Evolutionary conservation across 2,113 vertebrate species (phyloP), one percentile per base, ranked within the genome.

Genomic region (Catharus fuscescens): DNA sequence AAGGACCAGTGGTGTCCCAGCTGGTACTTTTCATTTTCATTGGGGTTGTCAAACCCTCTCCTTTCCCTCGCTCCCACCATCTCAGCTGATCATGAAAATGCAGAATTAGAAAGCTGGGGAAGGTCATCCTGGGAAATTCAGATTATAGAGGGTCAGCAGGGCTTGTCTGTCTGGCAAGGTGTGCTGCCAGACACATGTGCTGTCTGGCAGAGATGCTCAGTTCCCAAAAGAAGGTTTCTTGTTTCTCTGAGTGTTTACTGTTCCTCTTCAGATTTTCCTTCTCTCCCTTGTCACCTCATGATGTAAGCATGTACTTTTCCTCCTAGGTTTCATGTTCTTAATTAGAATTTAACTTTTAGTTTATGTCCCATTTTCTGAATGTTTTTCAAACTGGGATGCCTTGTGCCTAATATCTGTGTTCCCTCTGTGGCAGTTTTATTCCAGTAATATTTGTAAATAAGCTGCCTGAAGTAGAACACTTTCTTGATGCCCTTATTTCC

Each of bases 21-120:
- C 15, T 80, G 44, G 21, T 31, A 38, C n/a, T 70, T 67, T 36
- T 25, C 4, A 6, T 61, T 86, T 67, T 78, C 53, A 31, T 4
- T 54, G 40, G n/a, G 17, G 57, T 70, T n/a, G 62, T 57, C 32
- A 65, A 12, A 24, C 29, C 11, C 3, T 26, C 14, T 56, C 9
- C 10, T 34, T 12, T 7, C 21, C 7, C 10, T 12, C 0, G 0
- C 3, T 8, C 4, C 13, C 42, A 13, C 40, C 15, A 7, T 72
- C n/a, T 60, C 38, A 69, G 13, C 20, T 2, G 4, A 12, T 28
- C 14, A 17, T 65, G 34, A 36, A 71, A 79, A 74, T 44, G 32
- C 16, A 60, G 61, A 0, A 0, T 52, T 66, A 31, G 47, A 12
- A 64, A 71, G 45, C 57, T 77, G 9, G 47, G 34, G 54, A 59